Conservation (phyloP, 1,140 invertebrate genomes). For the Centruroides vittatus region DNA sequence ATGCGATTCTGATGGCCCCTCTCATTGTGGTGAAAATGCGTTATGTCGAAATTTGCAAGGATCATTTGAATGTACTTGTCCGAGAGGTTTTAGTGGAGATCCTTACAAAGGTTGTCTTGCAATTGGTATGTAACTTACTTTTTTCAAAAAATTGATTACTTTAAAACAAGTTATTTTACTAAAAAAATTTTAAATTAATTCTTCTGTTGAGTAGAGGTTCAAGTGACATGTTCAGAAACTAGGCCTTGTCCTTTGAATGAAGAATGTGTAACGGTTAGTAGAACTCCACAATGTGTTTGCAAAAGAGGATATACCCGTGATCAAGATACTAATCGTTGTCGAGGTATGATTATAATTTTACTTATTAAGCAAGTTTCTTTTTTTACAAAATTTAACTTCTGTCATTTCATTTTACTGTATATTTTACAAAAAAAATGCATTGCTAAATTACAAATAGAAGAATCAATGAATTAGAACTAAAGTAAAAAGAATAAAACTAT, state of each 20-base stretch:
- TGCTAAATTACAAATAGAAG: no score
- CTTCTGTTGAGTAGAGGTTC: no score
- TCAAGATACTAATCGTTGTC: conserved; percentile 19
- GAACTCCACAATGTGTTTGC: conserved; percentile 65
- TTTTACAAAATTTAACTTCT: no score
- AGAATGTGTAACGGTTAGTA: conserved; percentile 56
- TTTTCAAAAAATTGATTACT: not conserved
- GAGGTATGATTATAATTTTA: not conserved
- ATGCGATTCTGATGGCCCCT: conserved; percentile 38
- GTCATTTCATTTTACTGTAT: no score
- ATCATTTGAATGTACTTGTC: conserved; percentile 70
- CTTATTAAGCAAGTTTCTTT: no score
- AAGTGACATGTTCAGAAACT: conserved; percentile 5
- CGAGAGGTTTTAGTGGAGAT: conserved; percentile 40
- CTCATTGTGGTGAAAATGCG: conserved; percentile 60
- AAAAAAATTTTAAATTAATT: no score
- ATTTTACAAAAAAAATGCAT: not conserved
- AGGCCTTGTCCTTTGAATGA: conserved; percentile 68
- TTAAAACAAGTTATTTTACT: no score
- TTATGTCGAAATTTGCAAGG: conserved; percentile 77
- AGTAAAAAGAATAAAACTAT: no score
- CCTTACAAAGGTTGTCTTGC: conserved; percentile 51
- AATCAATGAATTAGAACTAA: no score
- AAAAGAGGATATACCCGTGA: conserved; percentile 64
- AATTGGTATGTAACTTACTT: conserved; percentile 21